A percentile compares a stretch with the other conserved stretches of the same genome.
phyloP scores from a whole-genome alignment of 2,888 invertebrate species.

The Drosophila antonietae region DNA sequence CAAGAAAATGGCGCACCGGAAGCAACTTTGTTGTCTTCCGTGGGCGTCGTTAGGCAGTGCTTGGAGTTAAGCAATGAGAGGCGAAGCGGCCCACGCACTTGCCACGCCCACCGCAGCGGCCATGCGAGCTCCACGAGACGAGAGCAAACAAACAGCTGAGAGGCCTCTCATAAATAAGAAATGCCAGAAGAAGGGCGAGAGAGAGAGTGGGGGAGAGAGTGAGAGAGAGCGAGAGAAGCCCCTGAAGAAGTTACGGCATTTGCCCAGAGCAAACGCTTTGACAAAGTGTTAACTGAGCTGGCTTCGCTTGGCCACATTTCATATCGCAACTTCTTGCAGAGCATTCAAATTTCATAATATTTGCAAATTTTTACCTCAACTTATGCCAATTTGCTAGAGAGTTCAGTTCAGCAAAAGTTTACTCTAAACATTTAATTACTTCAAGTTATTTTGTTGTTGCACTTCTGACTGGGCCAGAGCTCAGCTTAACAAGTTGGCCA shows the following conservation, averaged over 20 bases:
- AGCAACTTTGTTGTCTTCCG: slow-evolving; percentile 44
- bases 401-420: neutral
- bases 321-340: neutral
- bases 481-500: neutral
- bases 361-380: neutral
- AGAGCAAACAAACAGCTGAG: slow-evolving; percentile 37
- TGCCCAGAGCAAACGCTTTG: neutral
- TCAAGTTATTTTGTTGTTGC: neutral
- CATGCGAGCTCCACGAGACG: too few species aligned
- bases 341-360: neutral
- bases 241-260: neutral
- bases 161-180: slow-evolving; percentile 35
- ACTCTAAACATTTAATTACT: neutral
- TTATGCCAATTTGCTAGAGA: neutral
- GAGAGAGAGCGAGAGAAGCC: slow-evolving; percentile 2
- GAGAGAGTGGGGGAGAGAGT: neutral
- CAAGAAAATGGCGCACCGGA: slow-evolving; percentile 16
- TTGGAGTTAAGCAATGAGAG: slow-evolving; percentile 37
- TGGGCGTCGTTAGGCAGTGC: slow-evolving; percentile 50
- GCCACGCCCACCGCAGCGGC: neutral
- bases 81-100: neutral
- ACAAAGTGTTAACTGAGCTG: slow-evolving; percentile 7
- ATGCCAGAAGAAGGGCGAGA: slow-evolving; percentile 8
- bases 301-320: neutral
- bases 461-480: neutral